These are phyloP conservation scores for Stenodema calcarata DNA, from an alignment of 2,888 invertebrate genomes.

Conservation along the genomic window DNA sequence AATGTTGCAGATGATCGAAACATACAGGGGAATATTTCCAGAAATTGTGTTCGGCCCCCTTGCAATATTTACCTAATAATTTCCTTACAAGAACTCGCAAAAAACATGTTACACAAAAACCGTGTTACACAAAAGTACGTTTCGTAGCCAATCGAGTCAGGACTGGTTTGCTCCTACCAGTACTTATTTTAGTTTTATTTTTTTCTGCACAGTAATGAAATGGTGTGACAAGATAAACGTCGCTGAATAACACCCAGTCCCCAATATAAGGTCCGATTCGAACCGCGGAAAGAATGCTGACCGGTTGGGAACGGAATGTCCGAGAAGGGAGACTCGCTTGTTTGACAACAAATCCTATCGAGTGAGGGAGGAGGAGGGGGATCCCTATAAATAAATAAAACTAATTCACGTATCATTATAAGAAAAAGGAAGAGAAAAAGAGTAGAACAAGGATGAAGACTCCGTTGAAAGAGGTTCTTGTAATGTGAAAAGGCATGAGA, in stretches of 20 bases:
- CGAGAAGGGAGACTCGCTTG: neutral
- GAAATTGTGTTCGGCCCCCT: too few species aligned
- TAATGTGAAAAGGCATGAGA: slow-evolving; percentile 17
- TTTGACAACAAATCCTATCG: neutral
- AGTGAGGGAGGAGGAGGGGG: neutral
- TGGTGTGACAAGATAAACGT: too few species aligned
- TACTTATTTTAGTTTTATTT: too few species aligned
- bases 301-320: neutral
- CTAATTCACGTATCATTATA: slow-evolving; percentile 28
- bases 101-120: too few species aligned
- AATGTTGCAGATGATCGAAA: too few species aligned
- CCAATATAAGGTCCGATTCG: neutral
- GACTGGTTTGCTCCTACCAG: too few species aligned
- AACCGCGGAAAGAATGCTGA: neutral
- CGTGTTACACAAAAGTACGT: too few species aligned
- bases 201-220: too few species aligned
- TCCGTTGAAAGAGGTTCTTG: neutral
- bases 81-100: too few species aligned
- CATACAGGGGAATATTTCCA: too few species aligned
- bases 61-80: too few species aligned
- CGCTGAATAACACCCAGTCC: neutral
- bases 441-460: neutral
- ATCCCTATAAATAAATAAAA: slow-evolving; percentile 9
- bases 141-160: too few species aligned
- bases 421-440: neutral